Evolutionary conservation across 2,888 invertebrate genomes (phyloP), one percentile per base, ranked within the genome.

Genomic region (Glaucopsyche alexis): DNA sequence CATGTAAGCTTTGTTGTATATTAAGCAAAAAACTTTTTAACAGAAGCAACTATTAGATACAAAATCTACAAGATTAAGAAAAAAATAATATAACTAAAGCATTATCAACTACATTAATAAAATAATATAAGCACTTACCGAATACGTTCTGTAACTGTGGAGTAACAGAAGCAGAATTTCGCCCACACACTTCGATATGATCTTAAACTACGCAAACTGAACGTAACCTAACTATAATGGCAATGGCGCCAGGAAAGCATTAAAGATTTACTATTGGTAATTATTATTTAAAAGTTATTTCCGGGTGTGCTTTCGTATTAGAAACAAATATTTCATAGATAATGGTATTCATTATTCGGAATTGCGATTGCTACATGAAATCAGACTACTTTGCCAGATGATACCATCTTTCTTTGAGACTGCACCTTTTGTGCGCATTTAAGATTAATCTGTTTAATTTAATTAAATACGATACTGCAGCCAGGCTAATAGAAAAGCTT

Each of bases 201-300:
- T 76, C 72, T 75, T 78, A 78, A 78, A 78, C 77, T 78, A 75
- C 79, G 77, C 73, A 78, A 77, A 77, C 78, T 74, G 77, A 76
- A 81, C 81, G 78, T 81, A 80, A 82, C 81, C 81, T 81, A 84
- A 85, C 84, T 85, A 84, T 85, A 88, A 87, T 87, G 85, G 86
- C 81, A 76, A 78, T 80, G 88, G 89, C 88, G 89, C 88, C 87
- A 87, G 85, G 81, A 83, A 82, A 79, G 82, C 82, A 86, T 86
- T 87, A 85, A 83, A 81, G 85, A 86, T 87, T 87, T 87, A 47
- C 49, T 84, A 84, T 83, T 82, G 82, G 85, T 83, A 85, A 86
- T 86, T 86, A 86, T 86, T 86, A 84, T 85, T 72, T 50, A 72
- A 66, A 72, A 66, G 42, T 19, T 72, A 72, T 69, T 67, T 52